Evolutionary conservation across 2,888 invertebrate species (phyloP).

Genomic region (Microplitis deprimator): DNA sequence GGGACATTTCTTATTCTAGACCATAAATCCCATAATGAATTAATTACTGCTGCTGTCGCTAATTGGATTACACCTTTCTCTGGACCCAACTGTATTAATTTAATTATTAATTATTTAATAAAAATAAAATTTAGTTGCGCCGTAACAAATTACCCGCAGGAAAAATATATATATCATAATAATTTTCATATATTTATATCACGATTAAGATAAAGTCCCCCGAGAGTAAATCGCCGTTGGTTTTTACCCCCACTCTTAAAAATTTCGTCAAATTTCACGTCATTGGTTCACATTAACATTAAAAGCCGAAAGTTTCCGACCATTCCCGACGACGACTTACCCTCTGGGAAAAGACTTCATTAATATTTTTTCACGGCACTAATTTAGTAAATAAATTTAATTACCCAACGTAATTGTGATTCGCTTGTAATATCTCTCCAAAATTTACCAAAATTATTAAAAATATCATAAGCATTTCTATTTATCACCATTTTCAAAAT

Average conservation of each 20-base stretch:
- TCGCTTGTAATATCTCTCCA: conserved; percentile 89
- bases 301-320: no score
- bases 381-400: background rate
- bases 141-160: no score
- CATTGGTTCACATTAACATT: no score
- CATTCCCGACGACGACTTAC: no score
- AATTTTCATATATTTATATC: no score
- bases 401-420: conserved; percentile 92
- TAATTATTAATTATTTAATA: conserved; percentile 11
- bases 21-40: conserved; percentile 95
- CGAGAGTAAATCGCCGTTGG: no score
- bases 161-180: no score
- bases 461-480: conserved; percentile 80
- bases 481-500: conserved; percentile 81
- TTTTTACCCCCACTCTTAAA: no score
- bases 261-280: no score
- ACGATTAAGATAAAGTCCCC: no score
- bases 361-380: background rate
- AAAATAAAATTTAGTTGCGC: background rate
- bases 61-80: conserved; percentile 92
- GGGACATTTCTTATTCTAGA: conserved; percentile 87
- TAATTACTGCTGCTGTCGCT: conserved; percentile 90
- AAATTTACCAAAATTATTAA: conserved; percentile 82
- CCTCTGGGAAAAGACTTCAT: no score
- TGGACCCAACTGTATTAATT: conserved; percentile 81